These are phyloP conservation scores for Mantis religiosa DNA, from an alignment of 2,888 invertebrate species.

Conservation along the genomic window DNA sequence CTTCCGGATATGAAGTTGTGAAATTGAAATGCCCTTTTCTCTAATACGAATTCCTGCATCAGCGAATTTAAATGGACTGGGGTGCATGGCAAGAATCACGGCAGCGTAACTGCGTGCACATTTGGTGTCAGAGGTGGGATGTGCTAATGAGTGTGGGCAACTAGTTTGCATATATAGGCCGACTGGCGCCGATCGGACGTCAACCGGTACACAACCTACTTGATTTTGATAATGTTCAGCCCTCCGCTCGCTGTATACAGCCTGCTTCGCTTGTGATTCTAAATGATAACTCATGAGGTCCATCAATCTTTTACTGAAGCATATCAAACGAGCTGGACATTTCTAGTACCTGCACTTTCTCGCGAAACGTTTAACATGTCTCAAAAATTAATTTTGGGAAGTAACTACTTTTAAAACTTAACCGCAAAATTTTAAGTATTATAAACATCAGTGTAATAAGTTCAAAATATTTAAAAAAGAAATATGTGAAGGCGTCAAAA, in stretches of 20 bases:
- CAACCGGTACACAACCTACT: not conserved
- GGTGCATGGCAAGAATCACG: not conserved
- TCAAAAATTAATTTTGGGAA: too few species aligned
- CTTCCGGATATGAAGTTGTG: not conserved
- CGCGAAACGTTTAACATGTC: too few species aligned
- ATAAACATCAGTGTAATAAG: too few species aligned
- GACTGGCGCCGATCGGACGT: not conserved
- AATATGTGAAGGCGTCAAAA: too few species aligned
- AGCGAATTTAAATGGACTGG: not conserved
- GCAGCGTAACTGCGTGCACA: not conserved
- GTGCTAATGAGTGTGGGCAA: not conserved
- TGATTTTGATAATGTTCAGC: not conserved
- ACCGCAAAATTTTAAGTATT: too few species aligned
- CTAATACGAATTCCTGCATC: not conserved
- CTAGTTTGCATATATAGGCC: not conserved
- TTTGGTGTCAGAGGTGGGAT: not conserved
- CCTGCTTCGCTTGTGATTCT: too few species aligned
- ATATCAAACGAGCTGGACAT: too few species aligned
- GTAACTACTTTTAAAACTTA: too few species aligned
- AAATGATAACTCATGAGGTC: too few species aligned
- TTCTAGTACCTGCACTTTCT: too few species aligned
- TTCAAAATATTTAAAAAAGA: too few species aligned
- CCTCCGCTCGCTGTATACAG: not conserved
- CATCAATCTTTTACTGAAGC: too few species aligned
- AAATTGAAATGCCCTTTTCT: not conserved